Evolutionary conservation across 2,888 invertebrate genomes (phyloP).

Genomic region (Prosapia bicincta): DNA sequence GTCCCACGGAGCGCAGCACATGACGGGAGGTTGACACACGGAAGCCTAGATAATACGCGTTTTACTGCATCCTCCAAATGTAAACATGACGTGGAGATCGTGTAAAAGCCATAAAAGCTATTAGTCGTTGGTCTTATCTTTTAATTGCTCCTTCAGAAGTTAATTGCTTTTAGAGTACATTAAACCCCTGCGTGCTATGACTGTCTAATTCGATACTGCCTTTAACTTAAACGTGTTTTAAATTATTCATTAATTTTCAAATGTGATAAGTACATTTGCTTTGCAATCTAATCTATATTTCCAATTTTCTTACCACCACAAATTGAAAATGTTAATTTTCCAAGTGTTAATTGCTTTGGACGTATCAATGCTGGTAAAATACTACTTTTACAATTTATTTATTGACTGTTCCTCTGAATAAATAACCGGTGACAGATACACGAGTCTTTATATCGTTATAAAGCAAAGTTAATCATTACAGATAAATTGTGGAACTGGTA

Average conservation of each 20-base stretch:
- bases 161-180: constrained; percentile 2
- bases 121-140: not conserved
- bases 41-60: not conserved
- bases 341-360: not conserved
- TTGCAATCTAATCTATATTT: not conserved
- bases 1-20: not conserved
- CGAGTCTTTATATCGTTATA: no score
- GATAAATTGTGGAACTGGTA: no score
- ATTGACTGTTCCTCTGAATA: no score
- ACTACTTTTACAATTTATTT: not conserved
- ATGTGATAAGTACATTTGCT: not conserved
- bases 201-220: not conserved
- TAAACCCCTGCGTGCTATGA: not conserved
- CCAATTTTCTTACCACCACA: not conserved
- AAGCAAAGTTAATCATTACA: no score
- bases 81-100: not conserved
- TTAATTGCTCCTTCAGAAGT: not conserved
- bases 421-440: no score
- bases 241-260: not conserved
- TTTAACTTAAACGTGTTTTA: not conserved
- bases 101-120: not conserved
- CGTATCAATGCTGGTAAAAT: not conserved
- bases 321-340: not conserved
- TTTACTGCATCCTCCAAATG: not conserved
- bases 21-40: not conserved